These are phyloP conservation scores for Fundulus diaphanus DNA, from an alignment of 2,797 vertebrate species.

Conservation along the genomic window DNA sequence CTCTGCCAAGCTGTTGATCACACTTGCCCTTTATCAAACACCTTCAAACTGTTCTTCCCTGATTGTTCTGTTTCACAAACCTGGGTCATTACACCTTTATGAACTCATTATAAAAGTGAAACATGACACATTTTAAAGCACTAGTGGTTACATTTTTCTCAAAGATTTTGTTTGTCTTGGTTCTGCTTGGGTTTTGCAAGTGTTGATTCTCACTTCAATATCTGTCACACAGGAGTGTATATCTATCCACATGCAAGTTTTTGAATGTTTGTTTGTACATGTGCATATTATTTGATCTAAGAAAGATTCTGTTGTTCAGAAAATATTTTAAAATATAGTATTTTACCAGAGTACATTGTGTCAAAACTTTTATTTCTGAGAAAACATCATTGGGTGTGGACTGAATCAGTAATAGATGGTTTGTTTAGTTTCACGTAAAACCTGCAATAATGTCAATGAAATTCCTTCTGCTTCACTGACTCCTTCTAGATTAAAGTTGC, in stretches of 20 bases:
- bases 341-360: constrained; percentile 1
- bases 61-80: neutral
- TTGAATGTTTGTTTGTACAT: too few relatives aligned
- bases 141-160: too few relatives aligned
- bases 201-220: too few relatives aligned
- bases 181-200: too few relatives aligned
- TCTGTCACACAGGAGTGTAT: too few relatives aligned
- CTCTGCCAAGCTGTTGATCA: neutral
- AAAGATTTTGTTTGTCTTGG: too few relatives aligned
- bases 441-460: constrained; percentile 52
- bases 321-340: too few relatives aligned
- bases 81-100: neutral
- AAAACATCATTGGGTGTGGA: constrained; percentile 53
- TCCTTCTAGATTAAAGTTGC: constrained; percentile 37
- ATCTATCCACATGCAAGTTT: too few relatives aligned
- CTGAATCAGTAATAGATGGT: constrained; percentile 62
- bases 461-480: constrained; percentile 44
- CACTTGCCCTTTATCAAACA: neutral
- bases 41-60: neutral
- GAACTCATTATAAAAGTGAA: too few relatives aligned
- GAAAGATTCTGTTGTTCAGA: too few relatives aligned
- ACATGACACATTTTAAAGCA: too few relatives aligned
- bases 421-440: constrained; percentile 60
- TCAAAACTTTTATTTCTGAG: constrained; percentile 55
- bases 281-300: too few relatives aligned